Evolutionary conservation across 64 coral and sea anemone species (phyloP).

Genomic region (Porites lutea): DNA sequence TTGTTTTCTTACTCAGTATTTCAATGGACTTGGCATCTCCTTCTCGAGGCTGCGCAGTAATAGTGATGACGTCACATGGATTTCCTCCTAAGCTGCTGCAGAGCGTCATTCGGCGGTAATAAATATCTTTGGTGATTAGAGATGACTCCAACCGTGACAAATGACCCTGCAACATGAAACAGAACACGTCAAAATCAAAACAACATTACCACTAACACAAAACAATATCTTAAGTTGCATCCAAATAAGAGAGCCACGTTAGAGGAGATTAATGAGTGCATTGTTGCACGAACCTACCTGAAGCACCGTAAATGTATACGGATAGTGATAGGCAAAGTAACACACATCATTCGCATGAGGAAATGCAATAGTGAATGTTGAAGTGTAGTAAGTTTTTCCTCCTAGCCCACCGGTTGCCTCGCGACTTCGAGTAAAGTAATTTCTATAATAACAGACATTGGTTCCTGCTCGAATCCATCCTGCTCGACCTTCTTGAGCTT

Average conservation of each 20-base stretch:
- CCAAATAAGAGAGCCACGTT: not conserved
- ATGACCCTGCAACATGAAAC: constrained; percentile 46
- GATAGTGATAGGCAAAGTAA: constrained; percentile 97
- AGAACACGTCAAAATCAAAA: not conserved
- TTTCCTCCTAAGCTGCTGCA: constrained; percentile 93
- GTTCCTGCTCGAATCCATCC: constrained; percentile 87
- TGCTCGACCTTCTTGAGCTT: constrained; percentile 80
- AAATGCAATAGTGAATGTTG: constrained; percentile 91
- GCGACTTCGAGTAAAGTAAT: constrained; percentile 79
- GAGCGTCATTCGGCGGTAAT: constrained; percentile 81
- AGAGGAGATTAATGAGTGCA: not conserved
- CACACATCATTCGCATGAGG: constrained; percentile 89
- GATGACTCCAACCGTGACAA: constrained; percentile 76
- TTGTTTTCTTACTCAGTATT: constrained; percentile 72
- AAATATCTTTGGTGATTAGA: constrained; percentile 72
- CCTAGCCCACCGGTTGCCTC: constrained; percentile 55
- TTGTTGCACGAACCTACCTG: constrained; percentile 60
- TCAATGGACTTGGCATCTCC: constrained; percentile 62
- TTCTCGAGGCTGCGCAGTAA: constrained; percentile 73
- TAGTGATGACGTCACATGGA: constrained; percentile 94
- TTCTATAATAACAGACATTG: constrained; percentile 98
- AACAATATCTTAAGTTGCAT: too few species aligned
- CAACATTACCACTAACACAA: too few species aligned
- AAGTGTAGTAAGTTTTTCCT: constrained; percentile 95
- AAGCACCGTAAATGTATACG: constrained; percentile 95